Evolutionary conservation across 2,797 vertebrate species (phyloP).

Genomic region (Melanotaenia nigrans): DNA sequence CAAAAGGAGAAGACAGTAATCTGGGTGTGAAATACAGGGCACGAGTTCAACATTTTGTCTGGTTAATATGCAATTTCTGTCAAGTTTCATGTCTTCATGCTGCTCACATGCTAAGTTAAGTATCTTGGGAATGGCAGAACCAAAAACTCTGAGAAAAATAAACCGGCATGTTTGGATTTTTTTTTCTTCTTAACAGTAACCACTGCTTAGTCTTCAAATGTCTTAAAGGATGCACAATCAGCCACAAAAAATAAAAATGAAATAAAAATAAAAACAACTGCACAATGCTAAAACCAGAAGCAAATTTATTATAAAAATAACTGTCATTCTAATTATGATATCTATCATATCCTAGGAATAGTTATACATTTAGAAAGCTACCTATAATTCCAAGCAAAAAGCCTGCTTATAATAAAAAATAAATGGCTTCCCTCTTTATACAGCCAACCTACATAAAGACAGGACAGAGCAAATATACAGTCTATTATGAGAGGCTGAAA

Average conservation of each 20-base stretch:
- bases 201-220: slow-evolving; percentile 3
- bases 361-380: not conserved
- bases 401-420: not conserved
- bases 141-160: slow-evolving; percentile 38
- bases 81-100: slow-evolving; percentile 37
- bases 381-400: not conserved
- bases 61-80: slow-evolving; percentile 65
- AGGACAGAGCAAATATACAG: slow-evolving; percentile 44
- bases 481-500: slow-evolving; percentile 31
- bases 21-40: slow-evolving; percentile 3
- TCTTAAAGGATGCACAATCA: not conserved
- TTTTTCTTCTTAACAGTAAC: slow-evolving; percentile 19
- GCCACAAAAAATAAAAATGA: not conserved
- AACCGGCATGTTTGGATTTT: not conserved
- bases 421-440: slow-evolving; percentile 2
- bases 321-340: not conserved
- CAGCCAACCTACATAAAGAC: slow-evolving; percentile 21
- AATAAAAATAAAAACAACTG: slow-evolving; percentile 4
- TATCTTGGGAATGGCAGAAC: slow-evolving; percentile 33
- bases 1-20: not conserved
- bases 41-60: slow-evolving; percentile 26
- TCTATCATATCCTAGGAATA: not conserved
- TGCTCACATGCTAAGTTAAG: slow-evolving; percentile 52
- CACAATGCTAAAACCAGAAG: not conserved
- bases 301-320: not conserved